Conservation (phyloP, 2,113 vertebrate species). For the Quiscalus mexicanus region DNA sequence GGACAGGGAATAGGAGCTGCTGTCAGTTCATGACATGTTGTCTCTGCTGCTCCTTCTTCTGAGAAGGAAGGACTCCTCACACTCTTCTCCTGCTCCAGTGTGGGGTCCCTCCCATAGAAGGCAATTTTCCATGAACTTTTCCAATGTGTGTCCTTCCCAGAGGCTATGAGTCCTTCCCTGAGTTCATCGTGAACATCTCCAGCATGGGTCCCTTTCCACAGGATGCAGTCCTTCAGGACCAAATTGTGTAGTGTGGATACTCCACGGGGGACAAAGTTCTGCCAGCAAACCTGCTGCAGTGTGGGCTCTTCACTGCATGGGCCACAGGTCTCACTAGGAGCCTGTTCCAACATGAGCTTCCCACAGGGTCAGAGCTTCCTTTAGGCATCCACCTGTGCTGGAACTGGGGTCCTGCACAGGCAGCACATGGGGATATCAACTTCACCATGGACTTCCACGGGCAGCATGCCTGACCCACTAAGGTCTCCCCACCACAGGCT, state of each 20-base stretch:
- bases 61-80: not conserved
- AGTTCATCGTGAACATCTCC: not conserved
- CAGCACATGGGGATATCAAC: not conserved
- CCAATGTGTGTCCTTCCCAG: not conserved
- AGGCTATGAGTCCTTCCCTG: not conserved
- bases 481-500: not conserved
- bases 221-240: not conserved
- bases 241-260: not conserved
- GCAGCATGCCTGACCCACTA: not conserved
- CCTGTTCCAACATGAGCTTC: not conserved
- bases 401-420: not conserved
- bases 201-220: not conserved
- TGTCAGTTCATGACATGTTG: not conserved
- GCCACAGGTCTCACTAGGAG: not conserved
- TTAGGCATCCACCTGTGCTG: fast-evolving
- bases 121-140: not conserved
- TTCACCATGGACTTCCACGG: not conserved
- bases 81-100: not conserved
- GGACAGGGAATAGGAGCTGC: not conserved
- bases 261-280: not conserved
- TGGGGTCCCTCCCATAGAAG: not conserved
- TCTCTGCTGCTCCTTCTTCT: not conserved
- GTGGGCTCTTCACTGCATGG: not conserved
- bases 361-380: not conserved
- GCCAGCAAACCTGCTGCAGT: not conserved